A percentile compares a stretch with the other conserved stretches of the same genome.
Conservation (phyloP, 2,888 invertebrate species). For the Phortica okadai region DNA sequence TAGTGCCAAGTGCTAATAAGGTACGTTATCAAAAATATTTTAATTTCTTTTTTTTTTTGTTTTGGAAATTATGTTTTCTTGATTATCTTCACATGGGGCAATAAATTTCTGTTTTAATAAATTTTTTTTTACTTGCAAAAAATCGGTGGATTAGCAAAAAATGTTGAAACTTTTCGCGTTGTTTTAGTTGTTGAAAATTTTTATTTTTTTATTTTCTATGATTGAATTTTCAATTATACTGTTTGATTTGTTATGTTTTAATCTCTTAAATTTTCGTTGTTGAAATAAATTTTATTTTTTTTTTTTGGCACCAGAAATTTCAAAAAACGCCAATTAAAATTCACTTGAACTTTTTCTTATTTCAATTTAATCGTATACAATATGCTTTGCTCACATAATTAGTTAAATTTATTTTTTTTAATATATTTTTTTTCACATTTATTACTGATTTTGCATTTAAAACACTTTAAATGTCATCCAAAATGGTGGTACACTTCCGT, state of each 20-base stretch:
- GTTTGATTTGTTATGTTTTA: not conserved
- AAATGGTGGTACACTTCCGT: not conserved
- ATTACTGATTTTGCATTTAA: not conserved
- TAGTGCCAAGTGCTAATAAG: conserved; percentile 1
- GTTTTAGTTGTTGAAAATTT: not conserved
- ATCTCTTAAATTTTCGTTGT: not conserved
- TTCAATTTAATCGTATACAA: no score
- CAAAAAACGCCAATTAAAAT: not conserved
- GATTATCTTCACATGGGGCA: conserved; percentile 19
- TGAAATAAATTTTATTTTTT: not conserved
- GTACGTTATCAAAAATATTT: conserved; percentile 18
- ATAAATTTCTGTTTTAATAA: not conserved
- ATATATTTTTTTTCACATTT: no score
- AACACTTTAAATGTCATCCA: no score
- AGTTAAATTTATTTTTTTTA: not conserved
- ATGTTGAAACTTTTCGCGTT: not conserved
- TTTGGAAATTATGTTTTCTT: not conserved
- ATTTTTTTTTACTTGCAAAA: conserved; percentile 5
- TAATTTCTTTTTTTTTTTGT: not conserved
- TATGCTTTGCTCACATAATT: not conserved
- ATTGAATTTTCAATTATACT: not conserved
- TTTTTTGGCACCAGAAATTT: not conserved
- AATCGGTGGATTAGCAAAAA: conserved; percentile 28
- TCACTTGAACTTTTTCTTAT: not conserved
- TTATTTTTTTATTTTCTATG: not conserved